A percentile compares a stretch with the other conserved stretches of the same genome.
Conservation (phyloP, 2,797 vertebrate species). For the Microctenopoma steveboyesi region DNA sequence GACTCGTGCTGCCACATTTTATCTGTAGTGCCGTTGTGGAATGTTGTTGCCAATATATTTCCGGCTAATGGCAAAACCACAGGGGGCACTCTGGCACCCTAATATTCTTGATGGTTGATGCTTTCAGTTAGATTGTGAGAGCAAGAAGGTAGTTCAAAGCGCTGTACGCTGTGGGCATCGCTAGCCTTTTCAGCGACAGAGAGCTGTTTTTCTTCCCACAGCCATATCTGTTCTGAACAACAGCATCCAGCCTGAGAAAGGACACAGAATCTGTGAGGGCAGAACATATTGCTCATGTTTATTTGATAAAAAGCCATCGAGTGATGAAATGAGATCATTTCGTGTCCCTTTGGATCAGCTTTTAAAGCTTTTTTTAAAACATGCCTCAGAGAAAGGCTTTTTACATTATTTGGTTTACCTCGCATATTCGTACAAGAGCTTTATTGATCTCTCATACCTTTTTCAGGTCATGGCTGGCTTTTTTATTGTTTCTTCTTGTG, state of each 20-base stretch:
- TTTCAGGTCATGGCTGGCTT: conserved; percentile 19
- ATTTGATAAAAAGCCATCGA: conserved; percentile 64
- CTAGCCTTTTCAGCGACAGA: conserved; percentile 47
- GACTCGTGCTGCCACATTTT: conserved; percentile 59
- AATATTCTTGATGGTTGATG: conserved; percentile 73
- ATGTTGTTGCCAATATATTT: conserved; percentile 69
- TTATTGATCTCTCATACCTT: conserved; percentile 52
- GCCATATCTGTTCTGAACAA: conserved; percentile 59
- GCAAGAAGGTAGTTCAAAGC: conserved; percentile 71
- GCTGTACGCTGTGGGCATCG: conserved; percentile 55
- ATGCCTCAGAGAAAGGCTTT: conserved; percentile 29
- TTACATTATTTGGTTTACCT: conserved; percentile 47
- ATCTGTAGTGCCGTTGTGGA: conserved; percentile 42
- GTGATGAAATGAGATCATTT: conserved; percentile 60
- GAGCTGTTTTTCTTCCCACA: conserved; percentile 55
- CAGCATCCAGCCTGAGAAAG: conserved; percentile 56
- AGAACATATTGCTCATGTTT: conserved; percentile 59
- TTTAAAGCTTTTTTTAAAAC: conserved; percentile 48
- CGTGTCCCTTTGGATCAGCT: conserved; percentile 49
- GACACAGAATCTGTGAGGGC: conserved; percentile 42
- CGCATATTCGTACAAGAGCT: conserved; percentile 41
- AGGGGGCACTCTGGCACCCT: conserved; percentile 68
- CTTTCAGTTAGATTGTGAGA: conserved; percentile 70
- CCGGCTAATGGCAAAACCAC: conserved; percentile 70
- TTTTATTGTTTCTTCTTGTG: conserved; percentile 45